Conservation (phyloP, 2,888 invertebrate species). For the Smittia sp. region DNA sequence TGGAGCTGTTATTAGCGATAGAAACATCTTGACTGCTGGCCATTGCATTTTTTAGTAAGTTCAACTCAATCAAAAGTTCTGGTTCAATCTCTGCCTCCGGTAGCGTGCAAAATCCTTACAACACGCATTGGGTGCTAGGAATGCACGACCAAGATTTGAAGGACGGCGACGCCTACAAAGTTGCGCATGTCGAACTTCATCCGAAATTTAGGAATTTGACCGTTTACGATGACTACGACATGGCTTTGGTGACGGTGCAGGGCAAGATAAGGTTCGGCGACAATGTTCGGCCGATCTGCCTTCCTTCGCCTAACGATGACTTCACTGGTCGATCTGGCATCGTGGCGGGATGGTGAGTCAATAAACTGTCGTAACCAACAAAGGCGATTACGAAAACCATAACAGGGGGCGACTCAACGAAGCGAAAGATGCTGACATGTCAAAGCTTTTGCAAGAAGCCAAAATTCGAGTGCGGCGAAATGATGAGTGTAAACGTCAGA, state of each 20-base stretch:
- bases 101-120: conserved; percentile 27
- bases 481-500: conserved; percentile 42
- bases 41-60: conserved; percentile 42
- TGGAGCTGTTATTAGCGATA: conserved; percentile 41
- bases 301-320: not conserved
- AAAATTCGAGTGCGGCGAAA: not conserved
- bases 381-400: not conserved
- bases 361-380: conserved; percentile 34
- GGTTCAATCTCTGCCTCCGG: not conserved
- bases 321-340: conserved; percentile 47
- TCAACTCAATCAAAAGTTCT: not conserved
- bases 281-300: conserved; percentile 19
- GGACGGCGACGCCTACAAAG: conserved; percentile 27
- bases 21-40: conserved; percentile 42
- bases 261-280: not conserved
- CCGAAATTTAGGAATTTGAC: conserved; percentile 37
- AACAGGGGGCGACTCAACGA: conserved; percentile 21
- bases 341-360: conserved; percentile 59
- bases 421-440: not conserved
- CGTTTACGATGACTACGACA: conserved; percentile 32
- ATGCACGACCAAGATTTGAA: conserved; percentile 30
- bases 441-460: conserved; percentile 2
- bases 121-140: conserved; percentile 28
- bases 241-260: not conserved
- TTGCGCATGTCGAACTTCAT: conserved; percentile 29